A percentile compares a stretch with the other conserved stretches of the same genome.
These are phyloP conservation scores for Apodemus agrarius DNA, from an alignment of 2,797 vertebrate species.

Conservation along the genomic window DNA sequence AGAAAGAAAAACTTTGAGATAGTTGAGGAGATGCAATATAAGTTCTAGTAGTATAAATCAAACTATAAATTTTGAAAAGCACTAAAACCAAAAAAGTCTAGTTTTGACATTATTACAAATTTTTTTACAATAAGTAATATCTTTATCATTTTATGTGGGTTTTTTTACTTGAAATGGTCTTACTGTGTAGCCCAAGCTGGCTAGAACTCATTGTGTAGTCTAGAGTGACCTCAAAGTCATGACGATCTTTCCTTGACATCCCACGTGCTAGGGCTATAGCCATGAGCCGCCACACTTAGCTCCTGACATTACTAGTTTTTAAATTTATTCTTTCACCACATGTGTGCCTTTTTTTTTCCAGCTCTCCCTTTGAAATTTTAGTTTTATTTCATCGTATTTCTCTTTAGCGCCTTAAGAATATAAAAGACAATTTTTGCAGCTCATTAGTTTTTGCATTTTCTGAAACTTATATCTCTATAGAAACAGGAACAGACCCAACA, in stretches of 20 bases:
- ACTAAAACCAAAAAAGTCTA: slow-evolving; percentile 6
- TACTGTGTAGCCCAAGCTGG: background rate
- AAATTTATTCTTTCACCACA: background rate
- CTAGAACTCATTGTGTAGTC: background rate
- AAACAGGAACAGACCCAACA: slow-evolving; percentile 53
- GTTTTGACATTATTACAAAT: background rate
- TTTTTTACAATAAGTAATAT: slow-evolving; percentile 35
- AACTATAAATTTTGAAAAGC: slow-evolving; percentile 26
- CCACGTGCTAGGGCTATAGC: background rate
- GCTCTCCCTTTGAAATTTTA: slow-evolving; percentile 49
- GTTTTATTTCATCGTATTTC: background rate
- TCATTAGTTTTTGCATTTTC: slow-evolving; percentile 36
- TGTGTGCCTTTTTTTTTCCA: background rate
- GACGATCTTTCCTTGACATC: background rate
- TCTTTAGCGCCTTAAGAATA: slow-evolving; percentile 19
- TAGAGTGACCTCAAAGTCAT: background rate
- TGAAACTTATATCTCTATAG: slow-evolving; percentile 68
- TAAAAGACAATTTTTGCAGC: slow-evolving; percentile 47
- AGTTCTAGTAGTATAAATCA: background rate
- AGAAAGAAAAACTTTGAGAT: background rate
- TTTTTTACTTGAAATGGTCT: background rate
- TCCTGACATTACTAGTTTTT: background rate
- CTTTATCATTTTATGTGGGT: background rate
- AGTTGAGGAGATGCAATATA: background rate
- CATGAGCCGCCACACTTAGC: background rate